Evolutionary conservation across 2,797 vertebrate genomes (phyloP).

Genomic region (Gymnoscopelus braueri): DNA sequence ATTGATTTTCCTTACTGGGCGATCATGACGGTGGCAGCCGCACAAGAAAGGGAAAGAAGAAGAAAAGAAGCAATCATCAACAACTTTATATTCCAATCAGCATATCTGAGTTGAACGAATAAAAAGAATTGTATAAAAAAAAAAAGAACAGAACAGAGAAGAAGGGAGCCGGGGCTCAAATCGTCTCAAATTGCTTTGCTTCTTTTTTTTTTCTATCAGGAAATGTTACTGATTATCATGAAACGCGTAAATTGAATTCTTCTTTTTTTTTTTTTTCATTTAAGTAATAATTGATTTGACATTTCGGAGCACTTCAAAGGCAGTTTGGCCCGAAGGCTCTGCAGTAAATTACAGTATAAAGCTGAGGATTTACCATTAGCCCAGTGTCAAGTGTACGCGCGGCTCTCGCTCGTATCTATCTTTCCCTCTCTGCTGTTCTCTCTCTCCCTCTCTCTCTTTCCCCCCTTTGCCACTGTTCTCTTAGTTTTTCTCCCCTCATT

Average conservation of each 20-base stretch:
- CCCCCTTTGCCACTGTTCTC: slow-evolving; percentile 51
- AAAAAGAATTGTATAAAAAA: slow-evolving; percentile 46
- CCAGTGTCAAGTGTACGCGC: slow-evolving; percentile 68
- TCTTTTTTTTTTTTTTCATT: slow-evolving; percentile 61
- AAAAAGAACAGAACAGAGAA: slow-evolving; percentile 4
- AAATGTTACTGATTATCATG: slow-evolving; percentile 78
- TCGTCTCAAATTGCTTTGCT: slow-evolving; percentile 69
- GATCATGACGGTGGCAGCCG: slow-evolving; percentile 34
- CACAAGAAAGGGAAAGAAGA: slow-evolving; percentile 59
- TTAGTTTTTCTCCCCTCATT: not conserved
- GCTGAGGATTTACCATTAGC: slow-evolving; percentile 79
- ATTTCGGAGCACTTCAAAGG: slow-evolving; percentile 82
- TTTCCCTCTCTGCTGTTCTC: not conserved
- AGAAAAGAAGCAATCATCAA: slow-evolving; percentile 74
- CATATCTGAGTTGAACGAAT: slow-evolving; percentile 66
- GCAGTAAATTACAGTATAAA: slow-evolving; percentile 81
- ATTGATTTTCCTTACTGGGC: slow-evolving; percentile 70
- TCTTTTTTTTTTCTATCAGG: slow-evolving; percentile 48
- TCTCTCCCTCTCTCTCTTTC: slow-evolving; percentile 23
- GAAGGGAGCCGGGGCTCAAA: slow-evolving; percentile 61
- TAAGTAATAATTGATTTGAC: slow-evolving; percentile 85
- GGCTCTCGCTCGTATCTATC: slow-evolving; percentile 19
- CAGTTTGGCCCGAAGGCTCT: slow-evolving; percentile 73
- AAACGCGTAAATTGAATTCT: slow-evolving; percentile 77
- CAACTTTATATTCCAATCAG: slow-evolving; percentile 76